These are phyloP conservation scores for Halictus ligatus DNA, from an alignment of 2,888 invertebrate genomes.

Conservation along the genomic window DNA sequence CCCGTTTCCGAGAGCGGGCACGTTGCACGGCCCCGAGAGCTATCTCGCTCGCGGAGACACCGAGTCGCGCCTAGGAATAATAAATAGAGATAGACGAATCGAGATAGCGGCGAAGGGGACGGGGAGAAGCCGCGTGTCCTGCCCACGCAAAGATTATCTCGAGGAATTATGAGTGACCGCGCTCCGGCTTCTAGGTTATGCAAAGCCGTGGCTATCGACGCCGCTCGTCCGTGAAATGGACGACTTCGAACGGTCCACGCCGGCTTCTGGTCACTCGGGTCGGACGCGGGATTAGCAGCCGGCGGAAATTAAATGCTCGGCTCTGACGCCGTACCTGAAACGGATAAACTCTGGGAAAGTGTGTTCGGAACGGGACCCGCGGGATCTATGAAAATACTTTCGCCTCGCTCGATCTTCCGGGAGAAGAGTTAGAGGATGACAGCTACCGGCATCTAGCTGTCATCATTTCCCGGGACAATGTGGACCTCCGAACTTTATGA, in stretches of 20 bases:
- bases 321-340: background rate
- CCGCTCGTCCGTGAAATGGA: slow-evolving; percentile 60
- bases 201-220: slow-evolving; percentile 66
- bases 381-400: background rate
- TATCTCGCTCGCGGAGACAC: slow-evolving; percentile 66
- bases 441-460: background rate
- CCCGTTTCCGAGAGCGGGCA: slow-evolving; percentile 28
- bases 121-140: slow-evolving; percentile 72
- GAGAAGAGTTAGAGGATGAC: background rate
- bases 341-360: slow-evolving; percentile 1
- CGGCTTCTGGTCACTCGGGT: slow-evolving; percentile 10
- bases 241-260: slow-evolving; percentile 3
- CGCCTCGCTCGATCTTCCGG: background rate
- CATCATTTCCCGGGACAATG: background rate
- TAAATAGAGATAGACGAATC: slow-evolving; percentile 81
- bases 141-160: slow-evolving; percentile 81
- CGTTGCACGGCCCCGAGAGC: slow-evolving; percentile 26
- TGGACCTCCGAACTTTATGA: background rate
- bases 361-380: background rate
- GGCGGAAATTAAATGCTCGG: background rate
- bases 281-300: background rate
- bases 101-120: slow-evolving; percentile 69
- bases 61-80: slow-evolving; percentile 77
- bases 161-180: slow-evolving; percentile 80
- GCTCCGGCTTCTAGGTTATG: slow-evolving; percentile 76